Evolutionary conservation across 2,113 vertebrate species (phyloP), one percentile per base, ranked within the genome.

Genomic region (Neogobius melanostomus): DNA sequence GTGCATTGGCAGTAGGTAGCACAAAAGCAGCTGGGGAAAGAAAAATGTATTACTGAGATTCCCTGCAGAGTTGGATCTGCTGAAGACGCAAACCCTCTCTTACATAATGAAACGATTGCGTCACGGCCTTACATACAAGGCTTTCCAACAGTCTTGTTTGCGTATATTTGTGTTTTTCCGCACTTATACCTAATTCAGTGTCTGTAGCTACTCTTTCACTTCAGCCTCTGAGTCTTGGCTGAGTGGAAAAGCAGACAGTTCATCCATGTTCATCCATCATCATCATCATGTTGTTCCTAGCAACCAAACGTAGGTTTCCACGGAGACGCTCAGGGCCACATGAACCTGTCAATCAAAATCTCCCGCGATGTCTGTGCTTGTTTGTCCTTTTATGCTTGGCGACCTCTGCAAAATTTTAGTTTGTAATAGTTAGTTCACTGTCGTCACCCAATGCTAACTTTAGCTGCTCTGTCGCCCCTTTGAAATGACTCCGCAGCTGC

Each of bases 251-350:
- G 90, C 87, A 88, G 87, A 67, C 82, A 85, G 74, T 87, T 82
- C 82, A 86, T 94, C 85, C 93, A 94, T 94, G 74, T 87, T 82
- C 82, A 86, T 94, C 85, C 93, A 94, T 94, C 90, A 94, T 94
- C 90, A 94, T 94, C 91, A 36, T 83, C 14, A 11, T 97, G 94
- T 95, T 96, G 93, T 94, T 88, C 92, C 85, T 87, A 94, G 93
- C 94, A 95, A 96, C 93, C 87, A 86, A 86, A 93, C 90, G 92
- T 80, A 60, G 83, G 92, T 95, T 95, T 92, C 93, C 91, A 93
- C 77, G 74, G 86, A 69, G 70, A 91, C 92, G 88, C 85, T 92
- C 69, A 67, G 90, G 56, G 91, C 92, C 92, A 95, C 91, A 92
- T 93, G 92, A 96, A 96, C 93, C 88, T 93, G 88, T 95, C 94